Percentiles rank a stretch among this genome's conserved stretches.
Conservation (phyloP, 2,797 vertebrate species). For the Peromyscus aztecus region DNA sequence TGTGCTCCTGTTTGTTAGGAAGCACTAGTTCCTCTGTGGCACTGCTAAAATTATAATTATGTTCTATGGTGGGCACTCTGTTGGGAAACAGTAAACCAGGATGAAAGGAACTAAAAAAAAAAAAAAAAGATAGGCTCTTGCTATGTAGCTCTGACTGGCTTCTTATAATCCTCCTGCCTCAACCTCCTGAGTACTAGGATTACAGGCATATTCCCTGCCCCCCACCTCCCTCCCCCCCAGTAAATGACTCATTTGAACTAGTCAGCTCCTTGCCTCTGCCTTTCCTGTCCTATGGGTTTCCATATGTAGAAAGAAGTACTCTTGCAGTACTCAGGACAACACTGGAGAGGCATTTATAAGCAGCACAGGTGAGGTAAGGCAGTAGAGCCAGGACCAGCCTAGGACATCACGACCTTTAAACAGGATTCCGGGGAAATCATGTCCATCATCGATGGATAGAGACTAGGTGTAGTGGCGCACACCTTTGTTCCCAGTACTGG, state of each 20-base stretch:
- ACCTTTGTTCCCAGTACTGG: background rate
- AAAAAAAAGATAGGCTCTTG: conserved; percentile 57
- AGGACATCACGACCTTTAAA: background rate
- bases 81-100: background rate
- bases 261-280: background rate
- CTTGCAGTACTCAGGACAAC: background rate
- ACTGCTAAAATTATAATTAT: background rate
- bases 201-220: background rate
- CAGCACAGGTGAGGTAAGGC: background rate
- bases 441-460: conserved; percentile 31
- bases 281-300: background rate
- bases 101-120: background rate
- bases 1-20: background rate
- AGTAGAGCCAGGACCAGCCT: background rate
- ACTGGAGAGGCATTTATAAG: background rate
- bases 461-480: background rate
- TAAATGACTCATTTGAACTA: background rate
- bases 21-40: background rate
- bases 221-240: too few relatives aligned
- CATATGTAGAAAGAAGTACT: background rate
- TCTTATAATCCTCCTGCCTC: background rate
- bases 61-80: background rate
- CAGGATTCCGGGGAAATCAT: background rate
- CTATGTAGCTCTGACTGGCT: background rate
- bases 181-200: background rate